These are phyloP conservation scores for Tangara arthus DNA, from an alignment of 2,797 vertebrate species.

Conservation along the genomic window DNA sequence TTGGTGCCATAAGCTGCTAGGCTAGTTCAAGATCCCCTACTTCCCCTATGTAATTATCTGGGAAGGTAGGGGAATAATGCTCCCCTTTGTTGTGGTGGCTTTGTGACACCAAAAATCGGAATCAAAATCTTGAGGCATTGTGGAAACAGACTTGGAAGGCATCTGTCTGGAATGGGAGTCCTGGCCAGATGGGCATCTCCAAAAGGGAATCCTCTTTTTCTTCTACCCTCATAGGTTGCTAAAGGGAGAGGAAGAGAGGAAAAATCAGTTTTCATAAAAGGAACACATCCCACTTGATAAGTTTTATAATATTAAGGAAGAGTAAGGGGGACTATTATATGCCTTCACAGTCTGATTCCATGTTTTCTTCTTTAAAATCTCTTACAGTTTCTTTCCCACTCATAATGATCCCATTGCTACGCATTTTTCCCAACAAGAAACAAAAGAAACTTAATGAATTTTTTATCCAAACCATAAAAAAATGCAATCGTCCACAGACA, in stretches of 20 bases:
- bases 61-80: neutral
- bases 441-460: slow-evolving; percentile 83
- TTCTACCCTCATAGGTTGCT: neutral
- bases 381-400: slow-evolving; percentile 88
- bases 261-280: neutral
- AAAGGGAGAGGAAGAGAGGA: neutral
- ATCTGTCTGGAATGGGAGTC: neutral
- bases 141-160: neutral
- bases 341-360: neutral
- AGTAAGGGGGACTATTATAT: neutral
- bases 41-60: neutral
- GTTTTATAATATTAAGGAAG: neutral
- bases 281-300: neutral
- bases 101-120: neutral
- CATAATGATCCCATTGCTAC: slow-evolving; percentile 80
- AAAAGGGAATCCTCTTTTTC: neutral
- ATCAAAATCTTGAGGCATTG: neutral
- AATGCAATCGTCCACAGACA: slow-evolving; percentile 85
- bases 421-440: slow-evolving; percentile 85
- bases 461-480: slow-evolving; percentile 84
- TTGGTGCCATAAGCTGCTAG: neutral
- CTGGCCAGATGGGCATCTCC: neutral
- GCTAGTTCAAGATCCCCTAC: neutral
- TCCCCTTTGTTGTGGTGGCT: neutral
- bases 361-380: slow-evolving; percentile 53